Percentiles rank a stretch among this genome's conserved stretches.
These are phyloP conservation scores for Lacanobia wlatinum DNA, from an alignment of 2,888 invertebrate species.

Conservation along the genomic window DNA sequence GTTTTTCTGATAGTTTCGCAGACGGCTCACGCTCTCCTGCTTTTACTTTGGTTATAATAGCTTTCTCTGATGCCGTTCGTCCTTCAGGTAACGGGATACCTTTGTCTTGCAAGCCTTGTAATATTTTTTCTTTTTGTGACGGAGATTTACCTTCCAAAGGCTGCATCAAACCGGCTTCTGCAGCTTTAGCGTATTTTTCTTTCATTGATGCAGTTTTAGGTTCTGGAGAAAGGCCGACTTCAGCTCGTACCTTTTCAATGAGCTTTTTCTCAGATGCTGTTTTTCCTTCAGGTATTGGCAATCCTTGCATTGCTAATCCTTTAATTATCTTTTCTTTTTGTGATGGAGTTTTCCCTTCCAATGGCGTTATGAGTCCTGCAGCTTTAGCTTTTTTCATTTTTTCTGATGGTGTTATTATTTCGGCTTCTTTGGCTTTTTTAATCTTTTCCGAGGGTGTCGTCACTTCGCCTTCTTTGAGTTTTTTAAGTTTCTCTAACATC, in stretches of 20 bases:
- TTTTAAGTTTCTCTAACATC: constrained; percentile 27
- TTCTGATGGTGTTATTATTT: not conserved
- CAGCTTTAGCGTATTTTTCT: constrained; percentile 8
- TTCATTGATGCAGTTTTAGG: not conserved
- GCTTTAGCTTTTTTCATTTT: constrained; percentile 7
- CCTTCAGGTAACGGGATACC: constrained; percentile 17
- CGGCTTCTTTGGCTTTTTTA: not conserved
- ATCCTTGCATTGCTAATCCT: constrained; percentile 58
- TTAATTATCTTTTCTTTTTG: constrained; percentile 67
- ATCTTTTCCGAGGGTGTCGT: not conserved
- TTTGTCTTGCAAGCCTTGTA: not conserved
- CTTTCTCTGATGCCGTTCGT: constrained; percentile 25
- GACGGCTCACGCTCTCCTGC: not conserved
- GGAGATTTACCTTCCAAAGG: constrained; percentile 4
- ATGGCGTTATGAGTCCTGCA: constrained; percentile 56
- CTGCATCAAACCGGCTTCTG: not conserved
- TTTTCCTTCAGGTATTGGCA: constrained; percentile 67
- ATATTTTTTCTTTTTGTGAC: not conserved
- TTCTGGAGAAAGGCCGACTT: constrained; percentile 2
- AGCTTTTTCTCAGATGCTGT: constrained; percentile 63
- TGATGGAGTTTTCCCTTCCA: constrained; percentile 61
- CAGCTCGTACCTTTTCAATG: not conserved
- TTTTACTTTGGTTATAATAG: constrained; percentile 22
- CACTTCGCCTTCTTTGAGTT: constrained; percentile 34
- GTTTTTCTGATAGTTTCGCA: not conserved